A percentile compares a stretch with the other conserved stretches of the same genome.
phyloP scores from a whole-genome alignment of 2,888 invertebrate species.

The Epistrophe eligans region DNA sequence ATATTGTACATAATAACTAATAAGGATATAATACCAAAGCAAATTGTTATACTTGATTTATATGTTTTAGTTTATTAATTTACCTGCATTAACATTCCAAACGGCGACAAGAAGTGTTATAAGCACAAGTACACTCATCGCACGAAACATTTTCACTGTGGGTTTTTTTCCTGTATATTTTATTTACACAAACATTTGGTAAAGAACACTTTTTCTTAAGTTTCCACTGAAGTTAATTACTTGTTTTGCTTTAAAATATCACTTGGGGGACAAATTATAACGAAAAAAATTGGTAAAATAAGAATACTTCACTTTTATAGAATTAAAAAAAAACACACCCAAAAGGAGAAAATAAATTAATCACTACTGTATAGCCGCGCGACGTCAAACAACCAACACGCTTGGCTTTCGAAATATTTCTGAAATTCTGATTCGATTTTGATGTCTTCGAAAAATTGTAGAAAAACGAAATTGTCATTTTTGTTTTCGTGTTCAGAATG shows the following conservation, averaged over 20 bases:
- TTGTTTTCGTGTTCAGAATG: background rate
- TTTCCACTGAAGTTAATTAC: conserved; percentile 53
- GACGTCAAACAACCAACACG: conserved; percentile 56
- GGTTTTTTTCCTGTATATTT: conserved; percentile 37
- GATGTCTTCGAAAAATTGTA: conserved; percentile 49
- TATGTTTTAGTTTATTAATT: conserved; percentile 20
- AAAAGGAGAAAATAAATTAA: conserved; percentile 58
- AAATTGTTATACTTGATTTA: conserved; percentile 1
- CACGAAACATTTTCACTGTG: conserved; percentile 66
- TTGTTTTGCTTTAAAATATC: conserved; percentile 30
- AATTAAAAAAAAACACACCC: conserved; percentile 61
- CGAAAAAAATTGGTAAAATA: conserved; percentile 25
- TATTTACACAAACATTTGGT: conserved; percentile 59
- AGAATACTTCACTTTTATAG: conserved; percentile 30
- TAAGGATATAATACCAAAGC: background rate
- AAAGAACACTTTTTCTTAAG: conserved; percentile 35
- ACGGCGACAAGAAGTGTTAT: conserved; percentile 60
- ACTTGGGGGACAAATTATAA: conserved; percentile 32
- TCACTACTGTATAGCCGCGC: conserved; percentile 31
- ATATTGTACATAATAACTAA: too few species aligned
- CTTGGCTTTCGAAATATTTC: conserved; percentile 66
- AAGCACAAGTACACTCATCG: conserved; percentile 62
- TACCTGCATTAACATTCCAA: conserved; percentile 70
- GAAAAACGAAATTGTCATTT: conserved; percentile 42
- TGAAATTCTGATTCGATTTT: conserved; percentile 29